These are phyloP conservation scores for Allolobophora icterica DNA, from an alignment of 2,888 invertebrate genomes.

Conservation along the genomic window DNA sequence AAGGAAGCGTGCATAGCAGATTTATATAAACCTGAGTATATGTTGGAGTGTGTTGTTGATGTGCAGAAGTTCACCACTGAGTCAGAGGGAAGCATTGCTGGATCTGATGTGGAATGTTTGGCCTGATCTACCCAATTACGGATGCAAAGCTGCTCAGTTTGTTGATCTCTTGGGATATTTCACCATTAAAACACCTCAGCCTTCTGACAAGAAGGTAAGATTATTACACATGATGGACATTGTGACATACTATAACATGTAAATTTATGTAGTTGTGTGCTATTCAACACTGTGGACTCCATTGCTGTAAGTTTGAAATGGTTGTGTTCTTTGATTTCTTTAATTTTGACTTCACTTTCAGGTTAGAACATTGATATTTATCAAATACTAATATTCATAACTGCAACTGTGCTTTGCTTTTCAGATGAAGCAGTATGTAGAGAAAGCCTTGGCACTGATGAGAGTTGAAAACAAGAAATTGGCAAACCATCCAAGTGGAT, in stretches of 20 bases:
- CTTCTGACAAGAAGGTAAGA: constrained; percentile 55
- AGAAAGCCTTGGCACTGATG: constrained; percentile 83
- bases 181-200: constrained; percentile 76
- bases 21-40: background rate
- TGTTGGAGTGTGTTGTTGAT: background rate
- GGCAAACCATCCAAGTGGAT: constrained; percentile 90
- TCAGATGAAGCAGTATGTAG: constrained; percentile 74
- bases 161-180: constrained; percentile 95
- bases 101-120: constrained; percentile 88
- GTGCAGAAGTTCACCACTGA: constrained; percentile 35
- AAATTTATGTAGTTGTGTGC: background rate
- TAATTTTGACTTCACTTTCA: background rate
- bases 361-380: background rate
- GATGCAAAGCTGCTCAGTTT: constrained; percentile 92
- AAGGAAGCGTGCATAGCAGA: background rate
- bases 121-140: constrained; percentile 87
- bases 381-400: background rate
- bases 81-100: constrained; percentile 80
- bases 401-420: background rate
- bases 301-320: background rate
- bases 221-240: background rate
- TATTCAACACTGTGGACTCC: background rate
- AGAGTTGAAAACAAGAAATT: constrained; percentile 87
- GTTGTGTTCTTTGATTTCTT: background rate
- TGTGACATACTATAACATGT: background rate